Percentiles rank a stretch among this genome's conserved stretches.
Conservation (phyloP, 2,113 vertebrate species). For the Cacatua alba region DNA sequence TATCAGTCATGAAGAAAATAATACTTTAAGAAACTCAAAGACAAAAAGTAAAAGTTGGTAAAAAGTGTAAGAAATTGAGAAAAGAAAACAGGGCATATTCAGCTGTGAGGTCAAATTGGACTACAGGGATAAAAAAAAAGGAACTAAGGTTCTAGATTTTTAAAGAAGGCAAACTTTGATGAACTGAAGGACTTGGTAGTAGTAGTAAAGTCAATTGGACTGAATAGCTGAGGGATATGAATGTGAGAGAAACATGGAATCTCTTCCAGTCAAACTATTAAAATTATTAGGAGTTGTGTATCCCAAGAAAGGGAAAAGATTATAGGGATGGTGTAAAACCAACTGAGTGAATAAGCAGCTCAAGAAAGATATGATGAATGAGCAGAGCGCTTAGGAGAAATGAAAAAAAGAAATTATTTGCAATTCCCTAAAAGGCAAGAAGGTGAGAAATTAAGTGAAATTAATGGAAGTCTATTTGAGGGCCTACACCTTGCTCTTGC, state of each 20-base stretch:
- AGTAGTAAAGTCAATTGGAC: neutral
- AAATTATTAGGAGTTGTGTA: neutral
- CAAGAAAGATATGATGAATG: neutral
- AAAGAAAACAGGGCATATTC: neutral
- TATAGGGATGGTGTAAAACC: neutral
- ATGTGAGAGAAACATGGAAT: neutral
- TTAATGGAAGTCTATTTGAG: neutral
- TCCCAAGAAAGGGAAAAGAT: neutral
- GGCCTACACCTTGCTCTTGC: neutral
- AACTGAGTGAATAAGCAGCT: neutral
- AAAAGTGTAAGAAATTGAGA: neutral
- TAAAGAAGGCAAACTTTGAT: neutral
- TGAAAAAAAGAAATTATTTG: neutral
- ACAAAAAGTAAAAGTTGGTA: neutral
- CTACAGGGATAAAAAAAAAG: neutral
- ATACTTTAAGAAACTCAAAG: conserved; percentile 12
- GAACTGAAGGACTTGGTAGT: neutral
- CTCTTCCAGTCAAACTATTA: neutral
- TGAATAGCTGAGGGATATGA: neutral
- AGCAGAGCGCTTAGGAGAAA: neutral
- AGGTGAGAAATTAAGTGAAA: neutral
- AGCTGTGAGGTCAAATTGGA: neutral
- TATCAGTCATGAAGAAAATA: conserved; percentile 25
- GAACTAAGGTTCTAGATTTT: neutral
- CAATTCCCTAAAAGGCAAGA: neutral